phyloP scores from a whole-genome alignment of 2,113 vertebrate genomes.

The Notarius quadriscutis region DNA sequence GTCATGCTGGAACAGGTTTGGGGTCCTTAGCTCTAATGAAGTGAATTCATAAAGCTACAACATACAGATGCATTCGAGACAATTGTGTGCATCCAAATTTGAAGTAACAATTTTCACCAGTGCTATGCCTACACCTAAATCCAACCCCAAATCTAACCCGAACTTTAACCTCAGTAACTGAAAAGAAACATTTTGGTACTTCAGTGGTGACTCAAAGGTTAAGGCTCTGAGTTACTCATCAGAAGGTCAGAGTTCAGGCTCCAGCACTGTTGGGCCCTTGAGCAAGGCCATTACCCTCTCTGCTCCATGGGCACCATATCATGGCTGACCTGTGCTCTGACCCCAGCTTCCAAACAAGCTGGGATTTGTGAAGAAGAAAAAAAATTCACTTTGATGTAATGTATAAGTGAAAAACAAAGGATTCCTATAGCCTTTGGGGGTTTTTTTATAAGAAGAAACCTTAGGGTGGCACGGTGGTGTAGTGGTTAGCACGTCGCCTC shows the following conservation, averaged over 20 bases:
- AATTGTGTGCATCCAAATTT: neutral
- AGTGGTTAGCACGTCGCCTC: too few species aligned
- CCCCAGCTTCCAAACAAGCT: too few species aligned
- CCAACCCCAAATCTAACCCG: neutral
- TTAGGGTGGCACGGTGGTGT: too few species aligned
- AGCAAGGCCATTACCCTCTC: too few species aligned
- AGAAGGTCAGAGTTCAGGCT: too few species aligned
- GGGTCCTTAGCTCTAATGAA: neutral
- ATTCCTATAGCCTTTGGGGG: neutral
- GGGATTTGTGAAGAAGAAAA: too few species aligned
- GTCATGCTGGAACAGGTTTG: neutral
- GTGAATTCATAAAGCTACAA: neutral
- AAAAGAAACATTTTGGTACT: neutral
- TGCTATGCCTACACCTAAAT: neutral
- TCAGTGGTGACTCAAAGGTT: too few species aligned
- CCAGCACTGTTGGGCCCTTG: too few species aligned
- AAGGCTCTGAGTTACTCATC: neutral
- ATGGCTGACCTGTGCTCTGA: too few species aligned
- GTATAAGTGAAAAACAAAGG: too few species aligned
- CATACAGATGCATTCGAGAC: neutral
- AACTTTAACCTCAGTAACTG: neutral
- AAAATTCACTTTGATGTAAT: too few species aligned
- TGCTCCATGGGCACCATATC: too few species aligned
- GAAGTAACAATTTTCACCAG: neutral
- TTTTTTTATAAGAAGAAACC: neutral